Conservation (phyloP, 2,797 vertebrate genomes). For the Pogoniulus pusillus region DNA sequence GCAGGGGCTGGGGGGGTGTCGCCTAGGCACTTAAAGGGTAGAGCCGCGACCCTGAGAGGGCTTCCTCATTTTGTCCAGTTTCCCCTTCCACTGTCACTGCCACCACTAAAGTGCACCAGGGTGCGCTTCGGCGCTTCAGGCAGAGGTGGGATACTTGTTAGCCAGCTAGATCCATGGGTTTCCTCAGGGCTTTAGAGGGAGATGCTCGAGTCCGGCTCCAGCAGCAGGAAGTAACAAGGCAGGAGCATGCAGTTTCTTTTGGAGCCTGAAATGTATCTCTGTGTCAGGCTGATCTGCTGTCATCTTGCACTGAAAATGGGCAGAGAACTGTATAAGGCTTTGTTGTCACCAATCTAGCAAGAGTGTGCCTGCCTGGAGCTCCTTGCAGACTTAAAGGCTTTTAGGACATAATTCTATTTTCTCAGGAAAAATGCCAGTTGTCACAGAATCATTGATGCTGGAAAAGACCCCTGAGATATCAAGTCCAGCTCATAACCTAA, state of each 20-base stretch:
- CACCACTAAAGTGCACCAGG: too few species aligned
- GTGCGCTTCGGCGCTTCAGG: not conserved
- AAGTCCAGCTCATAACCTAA: too few species aligned
- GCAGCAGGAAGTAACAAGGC: not conserved
- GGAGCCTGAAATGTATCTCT: not conserved
- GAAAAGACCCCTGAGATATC: too few species aligned
- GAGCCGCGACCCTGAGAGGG: not conserved
- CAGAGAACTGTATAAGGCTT: not conserved
- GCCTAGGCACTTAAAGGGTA: not conserved
- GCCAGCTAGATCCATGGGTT: fast-evolving
- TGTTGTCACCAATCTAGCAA: not conserved
- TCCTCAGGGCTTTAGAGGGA: not conserved
- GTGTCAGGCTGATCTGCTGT: not conserved
- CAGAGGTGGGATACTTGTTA: too few species aligned
- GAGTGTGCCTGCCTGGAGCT: not conserved
- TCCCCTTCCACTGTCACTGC: not conserved
- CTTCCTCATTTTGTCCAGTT: fast-evolving
- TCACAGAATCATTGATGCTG: too few species aligned
- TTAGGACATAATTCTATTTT: not conserved
- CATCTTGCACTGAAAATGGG: not conserved
- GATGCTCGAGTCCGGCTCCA: fast-evolving
- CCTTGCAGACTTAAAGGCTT: not conserved
- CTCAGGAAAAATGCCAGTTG: not conserved
- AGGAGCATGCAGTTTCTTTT: fast-evolving
- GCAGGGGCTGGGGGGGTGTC: not conserved